Base-by-base conservation (phyloP, 2,888 invertebrate species). In the Pyrrhosoma nymphula region DNA sequence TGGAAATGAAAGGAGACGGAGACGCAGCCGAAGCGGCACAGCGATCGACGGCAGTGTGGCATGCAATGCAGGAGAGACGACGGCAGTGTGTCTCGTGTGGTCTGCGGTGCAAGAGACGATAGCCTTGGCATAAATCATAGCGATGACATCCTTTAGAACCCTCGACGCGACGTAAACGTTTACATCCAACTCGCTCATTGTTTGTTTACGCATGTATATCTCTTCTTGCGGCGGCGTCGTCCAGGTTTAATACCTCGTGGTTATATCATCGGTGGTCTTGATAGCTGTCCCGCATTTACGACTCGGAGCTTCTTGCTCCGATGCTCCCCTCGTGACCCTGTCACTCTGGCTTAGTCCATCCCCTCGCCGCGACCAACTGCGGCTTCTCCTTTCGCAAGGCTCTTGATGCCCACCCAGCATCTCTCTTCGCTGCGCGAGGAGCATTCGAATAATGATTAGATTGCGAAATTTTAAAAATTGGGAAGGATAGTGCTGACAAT, bases 91-190 rank as follows among this genome's bases (percentile, higher is more conserved):
- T 35, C 39, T 55, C 75, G 93, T 93, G 93, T 69, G 93, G 93
- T 93, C 47, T 93, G 93, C 63, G 93, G 93, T 93, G 91, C 93
- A 69, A 18, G 35, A 30, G 69, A 93, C 47, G 93, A 75, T 91
- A 75, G 69, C 93, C 75, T 75, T 55, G 93, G 69, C 93, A 56
- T 93, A 63, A 69, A 91, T 91, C 60, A 63, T 30, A 35, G 47
- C 69, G 93, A 93, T 93, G 69, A 75, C 69, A 39, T 93, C 47
- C 93, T 93, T 75, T 75, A 69, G 93, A 47, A 47, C 63, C 60
- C 35, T 30, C 75, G 69, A 63, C 23, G 93, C 16, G 69, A 75
- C 75, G 69, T 39, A 63, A 82, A 82, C 82, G 82, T 35, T 82
- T 82, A 63, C 60, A 35, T 63, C 63, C 75, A 69, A 47, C 47